These are phyloP conservation scores for Mus musculus DNA, from an alignment of 2,113 vertebrate genomes.

Conservation along the genomic window GRCm39 chr14:110040001-110040500, in stretches of 20 bases:
- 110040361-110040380: slow-evolving; percentile 62
- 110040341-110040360: slow-evolving; percentile 54
- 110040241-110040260: slow-evolving; percentile 34
- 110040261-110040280: slow-evolving; percentile 70
- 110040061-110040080: slow-evolving; percentile 37
- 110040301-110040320: slow-evolving; percentile 72
- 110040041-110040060: slow-evolving; percentile 40
- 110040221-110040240: slow-evolving; percentile 56
- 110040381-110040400: slow-evolving; percentile 13
- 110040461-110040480: slow-evolving; percentile 64
- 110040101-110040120: neutral
- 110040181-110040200: slow-evolving; percentile 65
- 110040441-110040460: slow-evolving; percentile 49
- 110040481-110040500: slow-evolving; percentile 41
- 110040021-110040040: slow-evolving; percentile 34
- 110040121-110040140: slow-evolving; percentile 51
- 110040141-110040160: slow-evolving; percentile 68
- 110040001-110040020: neutral
- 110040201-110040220: slow-evolving; percentile 67
- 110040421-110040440: slow-evolving; percentile 76
- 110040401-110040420: slow-evolving; percentile 40
- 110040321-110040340: slow-evolving; percentile 73
- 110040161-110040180: slow-evolving; percentile 38
- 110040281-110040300: slow-evolving; percentile 79
- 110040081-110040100: slow-evolving; percentile 7